Percentiles rank a stretch among this genome's conserved stretches.
Evolutionary conservation across 2,888 invertebrate genomes (phyloP).

Genomic region (Drosophila lutescens): DNA sequence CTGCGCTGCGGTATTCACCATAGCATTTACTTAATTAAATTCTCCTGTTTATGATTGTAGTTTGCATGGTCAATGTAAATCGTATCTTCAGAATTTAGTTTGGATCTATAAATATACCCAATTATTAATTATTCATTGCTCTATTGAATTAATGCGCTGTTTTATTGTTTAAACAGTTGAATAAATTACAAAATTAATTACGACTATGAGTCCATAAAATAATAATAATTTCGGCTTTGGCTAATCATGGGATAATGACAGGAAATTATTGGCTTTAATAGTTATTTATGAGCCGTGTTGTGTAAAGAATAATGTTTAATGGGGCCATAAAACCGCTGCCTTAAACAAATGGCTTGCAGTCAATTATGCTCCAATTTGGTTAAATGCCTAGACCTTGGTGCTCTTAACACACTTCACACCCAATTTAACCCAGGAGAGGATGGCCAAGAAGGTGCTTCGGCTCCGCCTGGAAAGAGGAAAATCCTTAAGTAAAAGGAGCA

Average conservation of each 20-base stretch:
- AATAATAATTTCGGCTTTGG: not conserved
- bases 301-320: constrained; percentile 5
- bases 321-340: constrained; percentile 15
- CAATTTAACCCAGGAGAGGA: constrained; percentile 27
- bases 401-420: constrained; percentile 43
- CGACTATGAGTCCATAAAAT: not conserved
- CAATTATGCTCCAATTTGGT: constrained; percentile 27
- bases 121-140: no score
- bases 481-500: constrained; percentile 7
- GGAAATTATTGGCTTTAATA: not conserved
- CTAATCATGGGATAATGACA: not conserved
- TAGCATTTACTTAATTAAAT: constrained; percentile 24
- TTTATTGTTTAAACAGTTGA: no score
- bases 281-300: constrained; percentile 5
- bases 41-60: constrained; percentile 9
- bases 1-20: constrained; percentile 5
- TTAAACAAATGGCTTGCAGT: constrained; percentile 24
- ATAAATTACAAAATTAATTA: not conserved
- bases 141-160: no score
- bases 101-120: no score
- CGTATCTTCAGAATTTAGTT: not conserved
- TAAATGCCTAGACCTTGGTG: constrained; percentile 34
- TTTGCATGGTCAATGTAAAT: not conserved
- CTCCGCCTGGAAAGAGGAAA: not conserved
- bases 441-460: constrained; percentile 19